Evolutionary conservation across 2,113 vertebrate genomes (phyloP).

Genomic region (Anarhynchus alexandrinus): DNA sequence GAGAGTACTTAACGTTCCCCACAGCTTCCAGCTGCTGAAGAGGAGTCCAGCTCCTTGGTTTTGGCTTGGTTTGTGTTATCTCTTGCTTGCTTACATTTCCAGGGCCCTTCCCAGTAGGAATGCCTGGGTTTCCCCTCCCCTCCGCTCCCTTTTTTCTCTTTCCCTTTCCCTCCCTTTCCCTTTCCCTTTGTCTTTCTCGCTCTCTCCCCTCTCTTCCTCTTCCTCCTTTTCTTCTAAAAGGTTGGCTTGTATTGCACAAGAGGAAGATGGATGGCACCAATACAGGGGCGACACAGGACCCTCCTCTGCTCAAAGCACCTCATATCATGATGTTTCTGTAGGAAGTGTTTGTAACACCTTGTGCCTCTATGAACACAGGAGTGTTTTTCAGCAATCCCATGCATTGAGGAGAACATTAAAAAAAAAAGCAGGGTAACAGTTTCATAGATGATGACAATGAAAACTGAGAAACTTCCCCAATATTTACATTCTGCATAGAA

Average conservation of each 20-base stretch:
- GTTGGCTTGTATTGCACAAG: not conserved
- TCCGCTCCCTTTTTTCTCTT: too few species aligned
- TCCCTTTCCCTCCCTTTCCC: too few species aligned
- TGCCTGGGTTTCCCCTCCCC: not conserved
- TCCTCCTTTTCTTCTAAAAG: not conserved
- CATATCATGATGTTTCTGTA: not conserved
- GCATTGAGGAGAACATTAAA: not conserved
- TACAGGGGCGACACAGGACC: not conserved
- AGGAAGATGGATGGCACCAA: not conserved
- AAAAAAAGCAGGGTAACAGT: not conserved
- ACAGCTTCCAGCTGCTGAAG: not conserved
- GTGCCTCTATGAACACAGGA: not conserved
- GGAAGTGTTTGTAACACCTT: not conserved
- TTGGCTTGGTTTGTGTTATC: not conserved
- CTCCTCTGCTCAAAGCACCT: not conserved
- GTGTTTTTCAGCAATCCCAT: not conserved
- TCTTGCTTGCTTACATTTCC: not conserved
- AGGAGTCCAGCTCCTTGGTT: not conserved
- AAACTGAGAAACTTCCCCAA: not conserved
- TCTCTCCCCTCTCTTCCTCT: too few species aligned
- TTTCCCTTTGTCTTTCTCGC: too few species aligned
- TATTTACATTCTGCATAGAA: not conserved
- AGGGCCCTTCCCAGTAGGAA: not conserved
- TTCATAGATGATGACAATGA: not conserved
- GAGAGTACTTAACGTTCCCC: not conserved